Evolutionary conservation across 2,113 vertebrate genomes (phyloP).

Genomic region (Gasterosteus aculeatus): DNA sequence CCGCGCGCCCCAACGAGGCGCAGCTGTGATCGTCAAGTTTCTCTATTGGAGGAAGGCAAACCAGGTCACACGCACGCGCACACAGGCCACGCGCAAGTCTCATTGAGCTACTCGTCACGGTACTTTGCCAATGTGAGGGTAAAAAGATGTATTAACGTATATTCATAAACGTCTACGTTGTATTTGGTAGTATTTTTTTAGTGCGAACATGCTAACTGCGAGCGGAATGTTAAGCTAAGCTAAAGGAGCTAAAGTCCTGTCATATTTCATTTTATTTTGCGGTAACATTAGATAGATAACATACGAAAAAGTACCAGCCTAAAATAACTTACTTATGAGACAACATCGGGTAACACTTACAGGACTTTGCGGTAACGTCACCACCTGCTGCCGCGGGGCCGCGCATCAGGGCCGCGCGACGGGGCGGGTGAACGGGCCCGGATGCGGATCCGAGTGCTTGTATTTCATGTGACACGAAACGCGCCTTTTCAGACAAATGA

Average conservation of each 20-base stretch:
- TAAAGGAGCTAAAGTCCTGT: neutral
- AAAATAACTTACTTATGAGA: neutral
- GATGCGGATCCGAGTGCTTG: constrained; percentile 69
- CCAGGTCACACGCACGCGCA: too few species aligned
- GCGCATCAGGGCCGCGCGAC: constrained; percentile 32
- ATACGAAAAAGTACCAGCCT: neutral
- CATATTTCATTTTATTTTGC: neutral
- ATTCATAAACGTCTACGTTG: neutral
- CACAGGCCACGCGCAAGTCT: too few species aligned
- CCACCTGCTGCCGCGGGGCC: constrained; percentile 38
- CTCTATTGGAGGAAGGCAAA: too few species aligned
- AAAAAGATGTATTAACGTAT: neutral
- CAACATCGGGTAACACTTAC: neutral
- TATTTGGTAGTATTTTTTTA: neutral
- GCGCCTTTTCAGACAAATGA: neutral
- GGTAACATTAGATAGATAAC: neutral
- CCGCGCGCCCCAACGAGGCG: too few species aligned
- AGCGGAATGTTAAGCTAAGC: neutral
- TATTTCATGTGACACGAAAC: constrained; percentile 44
- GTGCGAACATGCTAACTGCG: neutral
- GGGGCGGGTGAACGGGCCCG: constrained; percentile 46
- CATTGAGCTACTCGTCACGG: too few species aligned
- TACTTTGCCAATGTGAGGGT: too few species aligned
- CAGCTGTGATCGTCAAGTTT: too few species aligned
- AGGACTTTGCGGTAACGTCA: neutral